Evolutionary conservation across 2,888 invertebrate species (phyloP).

Genomic region (Alentia gelatinosa): DNA sequence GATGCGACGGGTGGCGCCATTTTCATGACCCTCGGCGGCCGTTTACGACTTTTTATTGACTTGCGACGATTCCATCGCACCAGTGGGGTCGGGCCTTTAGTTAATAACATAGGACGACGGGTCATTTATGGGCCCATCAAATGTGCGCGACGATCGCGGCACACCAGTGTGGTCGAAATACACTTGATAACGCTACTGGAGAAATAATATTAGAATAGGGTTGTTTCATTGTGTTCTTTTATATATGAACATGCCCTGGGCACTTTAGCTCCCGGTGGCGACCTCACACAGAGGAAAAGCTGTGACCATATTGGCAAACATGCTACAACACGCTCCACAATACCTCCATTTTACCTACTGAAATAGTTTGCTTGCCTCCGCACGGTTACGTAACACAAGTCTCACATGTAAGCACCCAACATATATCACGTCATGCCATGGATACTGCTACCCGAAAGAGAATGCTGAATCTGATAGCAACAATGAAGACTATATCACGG

Average conservation of each 20-base stretch:
- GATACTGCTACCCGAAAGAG: not conserved
- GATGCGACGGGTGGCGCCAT: too few species aligned
- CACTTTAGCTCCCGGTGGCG: not conserved
- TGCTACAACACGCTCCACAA: not conserved
- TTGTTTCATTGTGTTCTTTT: too few species aligned
- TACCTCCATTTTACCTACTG: not conserved
- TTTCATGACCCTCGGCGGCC: too few species aligned
- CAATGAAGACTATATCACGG: not conserved
- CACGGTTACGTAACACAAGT: not conserved
- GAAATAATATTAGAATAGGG: too few species aligned
- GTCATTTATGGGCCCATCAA: too few species aligned
- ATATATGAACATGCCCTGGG: not conserved
- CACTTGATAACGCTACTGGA: too few species aligned
- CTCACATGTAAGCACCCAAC: not conserved
- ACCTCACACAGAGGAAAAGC: not conserved
- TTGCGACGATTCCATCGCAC: too few species aligned
- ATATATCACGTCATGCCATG: not conserved
- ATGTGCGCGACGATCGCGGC: too few species aligned
- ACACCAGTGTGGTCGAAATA: too few species aligned
- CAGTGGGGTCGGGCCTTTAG: too few species aligned
- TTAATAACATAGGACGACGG: too few species aligned
- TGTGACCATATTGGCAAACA: not conserved
- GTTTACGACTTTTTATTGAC: too few species aligned
- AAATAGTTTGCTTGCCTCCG: not conserved
- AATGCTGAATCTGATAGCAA: not conserved